A percentile compares a stretch with the other conserved stretches of the same genome.
Conservation (phyloP, 1,140 invertebrate genomes). For the Parapsyche elsis region DNA sequence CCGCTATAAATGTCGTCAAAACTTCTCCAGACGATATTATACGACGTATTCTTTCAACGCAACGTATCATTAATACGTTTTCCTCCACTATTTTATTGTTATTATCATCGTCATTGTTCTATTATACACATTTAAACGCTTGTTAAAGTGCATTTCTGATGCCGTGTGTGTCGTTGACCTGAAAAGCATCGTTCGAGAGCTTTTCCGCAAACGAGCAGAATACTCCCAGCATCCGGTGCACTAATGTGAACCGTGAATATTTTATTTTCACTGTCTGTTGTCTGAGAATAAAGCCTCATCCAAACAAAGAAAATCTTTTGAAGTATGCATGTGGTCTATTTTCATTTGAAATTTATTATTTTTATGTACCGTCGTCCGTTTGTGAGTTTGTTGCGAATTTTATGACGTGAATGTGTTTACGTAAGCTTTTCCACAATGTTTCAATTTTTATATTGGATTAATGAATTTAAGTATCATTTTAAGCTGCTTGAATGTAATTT, state of each 20-base stretch:
- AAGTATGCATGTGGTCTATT: not conserved
- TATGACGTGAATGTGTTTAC: too few relatives aligned
- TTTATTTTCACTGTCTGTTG: slow-evolving; percentile 39
- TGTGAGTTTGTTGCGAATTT: too few relatives aligned
- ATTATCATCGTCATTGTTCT: too few relatives aligned
- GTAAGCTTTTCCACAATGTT: too few relatives aligned
- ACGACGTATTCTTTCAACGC: not conserved
- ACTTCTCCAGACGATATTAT: slow-evolving; percentile 9
- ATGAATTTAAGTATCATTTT: too few relatives aligned
- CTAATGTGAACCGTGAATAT: slow-evolving; percentile 40
- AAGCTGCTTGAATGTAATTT: too few relatives aligned
- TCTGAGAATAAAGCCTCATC: slow-evolving; percentile 4
- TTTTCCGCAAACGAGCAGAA: not conserved
- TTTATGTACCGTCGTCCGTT: too few relatives aligned
- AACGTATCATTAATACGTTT: too few relatives aligned
- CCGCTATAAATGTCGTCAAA: slow-evolving; percentile 14
- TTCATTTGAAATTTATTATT: not conserved
- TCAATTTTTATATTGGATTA: too few relatives aligned
- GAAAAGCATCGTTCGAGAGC: not conserved
- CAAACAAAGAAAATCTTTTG: slow-evolving; percentile 6
- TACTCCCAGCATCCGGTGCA: slow-evolving; percentile 13
- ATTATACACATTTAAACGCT: too few relatives aligned
- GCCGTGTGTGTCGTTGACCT: not conserved
- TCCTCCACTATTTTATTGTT: not conserved
- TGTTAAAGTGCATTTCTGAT: not conserved